These are phyloP conservation scores for Sarcophaga variegata DNA, from an alignment of 2,888 invertebrate species.

Conservation along the genomic window DNA sequence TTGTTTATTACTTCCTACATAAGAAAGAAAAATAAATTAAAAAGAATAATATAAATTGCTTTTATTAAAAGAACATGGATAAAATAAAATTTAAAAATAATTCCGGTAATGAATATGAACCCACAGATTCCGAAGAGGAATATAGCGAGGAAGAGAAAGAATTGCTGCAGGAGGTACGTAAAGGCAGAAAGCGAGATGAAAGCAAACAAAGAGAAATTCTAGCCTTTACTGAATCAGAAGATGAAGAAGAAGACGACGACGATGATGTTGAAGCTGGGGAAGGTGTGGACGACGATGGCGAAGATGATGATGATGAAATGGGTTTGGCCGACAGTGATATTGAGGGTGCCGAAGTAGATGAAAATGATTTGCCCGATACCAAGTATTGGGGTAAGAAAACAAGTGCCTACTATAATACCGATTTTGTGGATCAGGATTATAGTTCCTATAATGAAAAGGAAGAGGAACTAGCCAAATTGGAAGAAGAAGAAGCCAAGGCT, in stretches of 20 bases:
- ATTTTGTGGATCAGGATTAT: conserved; percentile 94
- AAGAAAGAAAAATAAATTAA: background rate
- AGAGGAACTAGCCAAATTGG: conserved; percentile 88
- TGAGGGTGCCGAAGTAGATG: conserved; percentile 85
- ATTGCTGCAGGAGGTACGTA: conserved; percentile 85
- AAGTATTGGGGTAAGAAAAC: conserved; percentile 95
- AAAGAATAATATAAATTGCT: background rate
- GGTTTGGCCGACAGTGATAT: conserved; percentile 87
- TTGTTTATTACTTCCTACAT: conserved; percentile 32
- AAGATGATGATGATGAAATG: conserved; percentile 82
- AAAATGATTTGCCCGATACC: conserved; percentile 88
- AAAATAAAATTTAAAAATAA: conserved; percentile 73
- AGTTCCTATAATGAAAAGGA: conserved; percentile 82
- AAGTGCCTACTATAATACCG: conserved; percentile 90
- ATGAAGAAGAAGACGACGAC: conserved; percentile 80
- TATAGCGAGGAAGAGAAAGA: conserved; percentile 86
- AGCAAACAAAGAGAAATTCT: conserved; percentile 85
- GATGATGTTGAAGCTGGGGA: conserved; percentile 81
- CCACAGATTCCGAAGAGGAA: conserved; percentile 88
- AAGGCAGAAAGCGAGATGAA: conserved; percentile 81
- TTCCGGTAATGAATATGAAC: conserved; percentile 83
- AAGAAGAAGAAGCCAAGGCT: conserved; percentile 91
- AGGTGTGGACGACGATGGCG: conserved; percentile 79
- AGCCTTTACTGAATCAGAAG: conserved; percentile 82
- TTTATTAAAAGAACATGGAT: conserved; percentile 71